phyloP scores from a whole-genome alignment of 2,113 vertebrate genomes.

The Chionis minor region DNA sequence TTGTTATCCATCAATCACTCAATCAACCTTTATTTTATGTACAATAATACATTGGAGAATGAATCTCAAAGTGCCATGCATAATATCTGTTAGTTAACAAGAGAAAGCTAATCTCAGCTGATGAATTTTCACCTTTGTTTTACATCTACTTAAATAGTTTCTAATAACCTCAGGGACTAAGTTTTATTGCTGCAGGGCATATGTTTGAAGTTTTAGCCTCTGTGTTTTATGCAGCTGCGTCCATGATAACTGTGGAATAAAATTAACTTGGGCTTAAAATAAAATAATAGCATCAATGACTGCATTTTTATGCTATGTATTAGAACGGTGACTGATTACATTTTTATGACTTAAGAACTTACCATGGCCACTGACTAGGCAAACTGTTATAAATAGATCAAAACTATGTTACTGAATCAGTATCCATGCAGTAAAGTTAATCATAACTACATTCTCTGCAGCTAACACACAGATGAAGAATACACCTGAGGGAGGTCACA shows the following conservation, averaged over 20 bases:
- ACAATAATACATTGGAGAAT: neutral
- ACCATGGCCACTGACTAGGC: neutral
- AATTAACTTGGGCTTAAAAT: neutral
- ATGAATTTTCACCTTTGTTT: conserved; percentile 21
- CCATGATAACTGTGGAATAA: neutral
- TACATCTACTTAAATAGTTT: neutral
- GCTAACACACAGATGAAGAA: neutral
- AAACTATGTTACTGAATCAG: neutral
- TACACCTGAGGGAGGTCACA: neutral
- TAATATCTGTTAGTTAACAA: conserved; percentile 28
- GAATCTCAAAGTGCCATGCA: neutral
- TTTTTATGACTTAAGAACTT: neutral
- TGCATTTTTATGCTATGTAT: neutral
- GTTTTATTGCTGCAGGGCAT: neutral
- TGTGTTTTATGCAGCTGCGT: neutral
- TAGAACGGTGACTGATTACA: neutral
- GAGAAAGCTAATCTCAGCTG: neutral
- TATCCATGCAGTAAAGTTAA: neutral
- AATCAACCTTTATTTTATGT: neutral
- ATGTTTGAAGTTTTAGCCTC: neutral
- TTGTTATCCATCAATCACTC: neutral
- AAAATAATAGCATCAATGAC: neutral
- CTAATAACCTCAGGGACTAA: neutral
- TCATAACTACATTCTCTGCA: rapidly evolving
- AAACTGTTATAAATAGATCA: neutral